Evolutionary conservation across 2,113 vertebrate genomes (phyloP).

Genomic region (Nyctibius bracteatus): DNA sequence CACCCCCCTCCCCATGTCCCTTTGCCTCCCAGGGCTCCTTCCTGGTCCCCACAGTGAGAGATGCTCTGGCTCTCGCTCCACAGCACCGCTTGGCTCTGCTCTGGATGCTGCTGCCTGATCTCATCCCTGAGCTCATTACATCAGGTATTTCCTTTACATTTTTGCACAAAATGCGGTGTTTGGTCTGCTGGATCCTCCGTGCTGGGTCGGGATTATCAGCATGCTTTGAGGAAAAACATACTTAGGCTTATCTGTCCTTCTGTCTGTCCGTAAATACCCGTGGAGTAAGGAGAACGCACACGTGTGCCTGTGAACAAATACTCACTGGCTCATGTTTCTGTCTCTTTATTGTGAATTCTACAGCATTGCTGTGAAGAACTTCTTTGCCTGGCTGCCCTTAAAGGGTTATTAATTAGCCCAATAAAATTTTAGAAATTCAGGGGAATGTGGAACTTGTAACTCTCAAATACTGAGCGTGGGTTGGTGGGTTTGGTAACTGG

Average conservation of each 20-base stretch:
- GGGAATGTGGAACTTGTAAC: background rate
- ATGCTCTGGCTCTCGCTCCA: accelerated
- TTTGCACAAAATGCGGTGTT: background rate
- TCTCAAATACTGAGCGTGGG: background rate
- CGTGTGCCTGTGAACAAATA: accelerated
- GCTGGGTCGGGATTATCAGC: background rate
- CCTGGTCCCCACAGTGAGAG: accelerated
- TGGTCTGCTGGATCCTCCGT: background rate
- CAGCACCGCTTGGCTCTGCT: background rate
- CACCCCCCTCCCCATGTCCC: background rate
- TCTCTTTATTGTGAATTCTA: background rate
- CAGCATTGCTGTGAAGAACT: background rate
- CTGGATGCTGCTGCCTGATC: background rate
- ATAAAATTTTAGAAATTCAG: background rate
- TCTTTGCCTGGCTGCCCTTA: background rate
- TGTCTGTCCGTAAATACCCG: background rate
- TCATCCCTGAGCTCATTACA: background rate
- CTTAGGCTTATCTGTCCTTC: background rate
- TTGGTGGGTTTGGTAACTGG: background rate
- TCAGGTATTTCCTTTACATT: background rate
- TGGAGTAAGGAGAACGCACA: background rate
- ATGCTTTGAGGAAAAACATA: background rate
- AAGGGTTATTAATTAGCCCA: background rate
- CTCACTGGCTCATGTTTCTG: background rate
- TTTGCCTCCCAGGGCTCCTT: background rate